Conservation (phyloP, 2,888 invertebrate genomes). For the Drosophila buzzatii region DNA sequence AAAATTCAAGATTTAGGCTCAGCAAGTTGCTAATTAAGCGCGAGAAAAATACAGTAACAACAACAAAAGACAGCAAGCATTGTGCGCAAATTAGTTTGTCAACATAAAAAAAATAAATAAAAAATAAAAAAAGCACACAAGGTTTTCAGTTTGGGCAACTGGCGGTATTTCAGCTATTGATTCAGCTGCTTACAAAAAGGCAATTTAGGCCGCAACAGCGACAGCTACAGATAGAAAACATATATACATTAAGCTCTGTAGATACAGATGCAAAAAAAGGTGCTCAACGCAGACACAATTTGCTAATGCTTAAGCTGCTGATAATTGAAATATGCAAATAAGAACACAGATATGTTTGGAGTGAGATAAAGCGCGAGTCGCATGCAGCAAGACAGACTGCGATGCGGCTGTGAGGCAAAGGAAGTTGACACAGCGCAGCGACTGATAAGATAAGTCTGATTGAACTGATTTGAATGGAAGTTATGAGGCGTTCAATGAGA, state of each 20-base stretch:
- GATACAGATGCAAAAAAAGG: slow-evolving; percentile 11
- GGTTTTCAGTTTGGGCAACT: slow-evolving; percentile 50
- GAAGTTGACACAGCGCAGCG: background rate
- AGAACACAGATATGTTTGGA: slow-evolving; percentile 3
- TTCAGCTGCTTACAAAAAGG: slow-evolving; percentile 45
- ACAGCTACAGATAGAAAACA: slow-evolving; percentile 22
- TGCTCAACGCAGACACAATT: slow-evolving; percentile 40
- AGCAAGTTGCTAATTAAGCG: slow-evolving; percentile 62
- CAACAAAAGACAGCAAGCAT: slow-evolving; percentile 15
- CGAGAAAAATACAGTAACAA: slow-evolving; percentile 31
- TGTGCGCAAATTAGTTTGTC: slow-evolving; percentile 67
- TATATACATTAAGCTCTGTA: background rate
- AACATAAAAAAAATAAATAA: slow-evolving; percentile 29
- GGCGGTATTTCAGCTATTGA: slow-evolving; percentile 54
- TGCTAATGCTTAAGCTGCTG: slow-evolving; percentile 48
- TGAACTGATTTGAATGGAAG: background rate
- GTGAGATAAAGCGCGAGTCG: too few relatives aligned
- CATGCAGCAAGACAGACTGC: background rate
- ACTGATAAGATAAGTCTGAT: slow-evolving; percentile 18
- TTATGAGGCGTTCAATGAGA: background rate
- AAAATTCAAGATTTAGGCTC: slow-evolving; percentile 62
- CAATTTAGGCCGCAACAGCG: slow-evolving; percentile 44
- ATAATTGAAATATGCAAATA: slow-evolving; percentile 62
- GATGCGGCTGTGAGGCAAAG: background rate
- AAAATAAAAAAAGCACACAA: slow-evolving; percentile 40